These are phyloP conservation scores for Ciconia boyciana DNA, from an alignment of 2,113 vertebrate genomes.

Conservation along the genomic window DNA sequence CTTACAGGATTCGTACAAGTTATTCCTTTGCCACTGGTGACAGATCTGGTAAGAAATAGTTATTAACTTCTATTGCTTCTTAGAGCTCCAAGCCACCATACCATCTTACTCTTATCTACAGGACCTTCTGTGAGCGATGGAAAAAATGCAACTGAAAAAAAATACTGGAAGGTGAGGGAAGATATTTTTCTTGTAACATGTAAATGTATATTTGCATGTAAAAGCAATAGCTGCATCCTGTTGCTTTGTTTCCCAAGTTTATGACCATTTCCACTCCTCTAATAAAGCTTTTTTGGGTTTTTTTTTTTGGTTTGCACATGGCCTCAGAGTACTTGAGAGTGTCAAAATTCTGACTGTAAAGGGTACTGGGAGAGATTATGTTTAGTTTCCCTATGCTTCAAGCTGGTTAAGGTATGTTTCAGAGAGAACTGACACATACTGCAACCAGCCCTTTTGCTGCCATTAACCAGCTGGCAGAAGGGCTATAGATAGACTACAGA, in stretches of 20 bases:
- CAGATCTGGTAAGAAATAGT: neutral
- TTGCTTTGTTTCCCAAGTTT: neutral
- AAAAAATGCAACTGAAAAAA: neutral
- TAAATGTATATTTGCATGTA: neutral
- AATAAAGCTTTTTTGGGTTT: neutral
- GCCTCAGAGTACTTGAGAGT: neutral
- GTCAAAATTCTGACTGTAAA: neutral
- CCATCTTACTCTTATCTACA: neutral
- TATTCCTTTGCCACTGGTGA: neutral
- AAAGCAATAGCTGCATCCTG: neutral
- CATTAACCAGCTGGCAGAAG: neutral
- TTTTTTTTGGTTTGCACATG: neutral
- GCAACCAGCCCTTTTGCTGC: neutral
- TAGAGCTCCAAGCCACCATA: neutral
- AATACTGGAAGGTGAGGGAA: neutral
- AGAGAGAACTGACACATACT: neutral
- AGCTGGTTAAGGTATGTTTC: neutral
- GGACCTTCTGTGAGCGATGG: accelerated
- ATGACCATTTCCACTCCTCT: neutral
- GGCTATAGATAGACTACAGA: neutral
- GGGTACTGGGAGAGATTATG: neutral
- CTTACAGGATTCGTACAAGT: neutral
- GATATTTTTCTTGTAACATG: neutral
- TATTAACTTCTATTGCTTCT: neutral
- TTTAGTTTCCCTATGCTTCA: neutral